Base-by-base conservation (phyloP, 1,140 invertebrate genomes). In the Galleria mellonella region DNA sequence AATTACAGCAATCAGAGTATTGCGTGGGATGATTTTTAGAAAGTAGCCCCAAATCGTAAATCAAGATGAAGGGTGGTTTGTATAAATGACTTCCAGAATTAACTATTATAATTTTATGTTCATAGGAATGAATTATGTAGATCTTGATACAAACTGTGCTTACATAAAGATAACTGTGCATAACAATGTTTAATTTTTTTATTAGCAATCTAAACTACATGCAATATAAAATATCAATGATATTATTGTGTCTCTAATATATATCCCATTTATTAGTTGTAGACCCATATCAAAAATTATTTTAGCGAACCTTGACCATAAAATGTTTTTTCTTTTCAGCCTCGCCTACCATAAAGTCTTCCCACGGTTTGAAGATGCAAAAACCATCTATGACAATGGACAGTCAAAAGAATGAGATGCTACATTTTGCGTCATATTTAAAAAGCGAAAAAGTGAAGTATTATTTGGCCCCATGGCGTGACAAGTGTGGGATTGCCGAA, bases 401-500 rank as follows among this genome's bases (percentile, higher is more conserved):
- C 28, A 8, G 11, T 37, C 9, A 38, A 61, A 46, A 56, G 49
- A 62, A 67, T 60, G 56, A 32, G 46, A 49, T 23, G 17, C 17
- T 47, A 46, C 48, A 69, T 55, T 58, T 72, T 62, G 57, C 64
- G 49, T 73, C 55, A 71, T 23, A 23, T 67, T 63, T 64, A 58
- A 69, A 72, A 72, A 72, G 61, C 46, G 43, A 47, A 17, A 72
- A 72, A 72, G 61, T 51, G 43, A 47, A 28, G 30, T 36, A 45
- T 57, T 62, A 44, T 55, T 13, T n/a, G 32, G 46, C 54, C 64
- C 64, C 57, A 55, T 49, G 55, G 63, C 60, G 69, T 66, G 66
- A 75, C 76, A 83, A 83, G 75, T 82, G 58, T 62, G 60, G 57
- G 62, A 65, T 56, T 55, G 56, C 48, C 36, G 48, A 39, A 33